Evolutionary conservation across 2,113 vertebrate species (phyloP), one percentile per base, ranked within the genome.

Genomic region (Esox niger): DNA sequence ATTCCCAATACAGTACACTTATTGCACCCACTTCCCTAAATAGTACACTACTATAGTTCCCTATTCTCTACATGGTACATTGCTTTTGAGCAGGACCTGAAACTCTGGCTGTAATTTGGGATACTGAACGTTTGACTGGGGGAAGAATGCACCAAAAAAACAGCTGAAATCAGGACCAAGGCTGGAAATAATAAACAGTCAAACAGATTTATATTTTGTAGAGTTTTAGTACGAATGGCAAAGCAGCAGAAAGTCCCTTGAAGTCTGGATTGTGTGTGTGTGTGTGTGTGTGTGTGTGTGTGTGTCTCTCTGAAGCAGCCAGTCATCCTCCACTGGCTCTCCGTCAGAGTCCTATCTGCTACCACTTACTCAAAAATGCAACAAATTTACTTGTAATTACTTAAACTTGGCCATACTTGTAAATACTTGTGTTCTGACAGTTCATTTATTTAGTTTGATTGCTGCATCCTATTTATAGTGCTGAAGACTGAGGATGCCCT

Each of bases 361-460:
- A 94, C 84, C 90, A 92, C 89, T 94, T 92, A 94, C 76, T 82
- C 68, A 85, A 81, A 91, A 91, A 90, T 80, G 69, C 82, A 89
- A 88, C 88, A 90, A 77, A 90, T 88, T 91, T 90, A 82, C 86
- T 88, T 85, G 81, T 89, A 91, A 92, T 92, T 61, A 1, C 87
- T 88, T 83, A 87, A 87, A 90, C 90, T 87, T 89, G 88, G 85
- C 81, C 70, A 58, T 74, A 64, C 81, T 90, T 86, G 84, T 90
- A 90, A 91, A 92, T 86, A 89, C 88, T 88, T 84, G 76, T 71
- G 56, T 63, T 75, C 83, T 93, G 93, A 91, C 91, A 90, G 88
- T 90, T 89, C 87, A 92, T 94, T 94, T 92, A 90, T 94, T 91
- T 89, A 75, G 79, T 88, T 79, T 92, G 90, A 90, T 93, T 92